Conservation (phyloP, 2,888 invertebrate genomes). For the Chirona hameri region DNA sequence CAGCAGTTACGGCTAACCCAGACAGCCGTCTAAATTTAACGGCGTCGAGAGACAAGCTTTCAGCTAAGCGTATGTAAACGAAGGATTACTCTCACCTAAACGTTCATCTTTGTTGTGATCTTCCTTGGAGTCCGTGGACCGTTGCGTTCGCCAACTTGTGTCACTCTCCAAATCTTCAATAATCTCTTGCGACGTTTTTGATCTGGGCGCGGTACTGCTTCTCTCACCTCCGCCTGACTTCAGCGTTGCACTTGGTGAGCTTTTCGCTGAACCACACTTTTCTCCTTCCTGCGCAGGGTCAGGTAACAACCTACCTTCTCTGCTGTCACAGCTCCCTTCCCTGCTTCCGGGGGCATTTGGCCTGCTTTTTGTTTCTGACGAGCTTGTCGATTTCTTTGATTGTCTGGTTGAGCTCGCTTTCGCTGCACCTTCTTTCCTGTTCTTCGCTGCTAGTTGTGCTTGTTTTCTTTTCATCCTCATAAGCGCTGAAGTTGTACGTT, state of each 20-base stretch:
- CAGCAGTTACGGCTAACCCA: too few relatives aligned
- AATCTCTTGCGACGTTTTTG: background rate
- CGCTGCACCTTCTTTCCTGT: background rate
- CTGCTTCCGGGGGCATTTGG: too few relatives aligned
- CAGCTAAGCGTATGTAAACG: too few relatives aligned
- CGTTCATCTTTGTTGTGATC: background rate
- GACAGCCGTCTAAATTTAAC: background rate
- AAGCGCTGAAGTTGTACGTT: background rate
- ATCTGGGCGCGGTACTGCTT: background rate
- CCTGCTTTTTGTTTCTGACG: too few relatives aligned
- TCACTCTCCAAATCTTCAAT: background rate
- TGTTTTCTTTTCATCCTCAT: background rate
- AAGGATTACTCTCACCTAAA: background rate
- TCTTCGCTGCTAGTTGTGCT: background rate
- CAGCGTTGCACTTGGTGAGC: too few relatives aligned
- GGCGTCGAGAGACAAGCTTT: background rate
- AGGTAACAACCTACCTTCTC: too few relatives aligned
- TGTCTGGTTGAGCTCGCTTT: background rate
- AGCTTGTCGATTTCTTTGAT: too few relatives aligned
- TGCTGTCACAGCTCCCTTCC: too few relatives aligned
- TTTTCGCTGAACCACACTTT: too few relatives aligned
- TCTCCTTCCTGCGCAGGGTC: too few relatives aligned
- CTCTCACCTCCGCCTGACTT: too few relatives aligned
- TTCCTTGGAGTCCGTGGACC: background rate
- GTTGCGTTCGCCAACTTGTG: background rate